Conservation (phyloP, 2,113 vertebrate species). For the Rhinolophus sinicus region DNA sequence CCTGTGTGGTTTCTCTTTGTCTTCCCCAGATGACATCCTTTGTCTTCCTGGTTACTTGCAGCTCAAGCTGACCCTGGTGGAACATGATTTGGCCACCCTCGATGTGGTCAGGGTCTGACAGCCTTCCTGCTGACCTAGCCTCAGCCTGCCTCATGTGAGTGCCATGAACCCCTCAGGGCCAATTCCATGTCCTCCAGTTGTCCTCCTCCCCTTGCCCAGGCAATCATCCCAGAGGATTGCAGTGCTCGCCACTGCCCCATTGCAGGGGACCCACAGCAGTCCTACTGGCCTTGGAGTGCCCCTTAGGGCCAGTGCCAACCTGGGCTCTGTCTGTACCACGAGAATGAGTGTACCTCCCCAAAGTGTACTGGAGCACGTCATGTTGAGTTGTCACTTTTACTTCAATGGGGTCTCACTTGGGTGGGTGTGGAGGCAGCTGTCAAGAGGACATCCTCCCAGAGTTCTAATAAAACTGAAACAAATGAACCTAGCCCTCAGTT, state of each 20-base stretch:
- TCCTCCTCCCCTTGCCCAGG: neutral
- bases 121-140: neutral
- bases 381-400: neutral
- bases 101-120: neutral
- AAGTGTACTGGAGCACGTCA: neutral
- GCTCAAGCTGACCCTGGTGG: neutral
- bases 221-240: neutral
- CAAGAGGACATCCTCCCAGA: neutral
- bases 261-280: neutral
- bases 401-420: neutral
- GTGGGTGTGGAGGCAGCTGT: neutral
- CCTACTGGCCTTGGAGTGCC: neutral
- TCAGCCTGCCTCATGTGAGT: neutral
- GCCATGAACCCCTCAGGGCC: neutral
- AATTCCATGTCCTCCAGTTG: neutral
- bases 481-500: neutral
- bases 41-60: neutral
- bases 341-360: fast-evolving
- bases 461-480: neutral
- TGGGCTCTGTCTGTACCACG: neutral
- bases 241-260: neutral
- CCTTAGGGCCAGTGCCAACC: neutral
- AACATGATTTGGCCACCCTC: neutral
- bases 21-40: neutral
- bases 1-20: neutral